Evolutionary conservation across 2,797 vertebrate genomes (phyloP), one percentile per base, ranked within the genome.

Genomic region (Etheostoma perlongum): DNA sequence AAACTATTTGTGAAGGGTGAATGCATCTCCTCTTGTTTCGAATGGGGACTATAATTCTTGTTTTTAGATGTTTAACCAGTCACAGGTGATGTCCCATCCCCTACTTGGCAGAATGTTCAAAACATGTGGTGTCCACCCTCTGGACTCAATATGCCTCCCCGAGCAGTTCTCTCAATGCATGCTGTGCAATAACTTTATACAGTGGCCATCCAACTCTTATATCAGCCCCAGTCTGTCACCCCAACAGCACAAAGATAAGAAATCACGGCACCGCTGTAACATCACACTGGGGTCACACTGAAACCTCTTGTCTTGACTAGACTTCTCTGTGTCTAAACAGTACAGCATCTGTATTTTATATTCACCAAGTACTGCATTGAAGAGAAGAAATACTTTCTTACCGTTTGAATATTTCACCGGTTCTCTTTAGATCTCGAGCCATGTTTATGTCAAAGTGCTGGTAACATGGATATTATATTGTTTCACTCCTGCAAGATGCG

Each of bases 271-370:
- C 23, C 4, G 67, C 60, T 84, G 77, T 68, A 84, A 85, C 72
- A 36, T 58, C 72, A 81, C 30, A 79, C 57, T 33, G 11, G 52
- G 76, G 59, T 82, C 76, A 64, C 13, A n/a, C 65, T 12, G 60
- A 53, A 51, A n/a, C 27, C 13, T 48, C 68, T 68, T 74, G 86
- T 85, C 79, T 71, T 33, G 21, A 65, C 63, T 23, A 18, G 36
- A 71, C 65, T 67, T 46, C 21, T 71, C 68, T 55, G 36, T 55
- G 60, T 84, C 73, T 68, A 72, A 85, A 73, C 71, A 79, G 59
- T 1, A 15, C 48, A 71, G 84, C 92, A 94, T 92, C 89, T 93
- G 93, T 65, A 15, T 81, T 84, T 82, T 67, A 91, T 91, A 81
- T 79, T 21, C 49, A 76, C 15, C n/a, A 16, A 49, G 68, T 21